Percentiles rank a stretch among this genome's conserved stretches.
These are phyloP conservation scores for Villa cingulata DNA, from an alignment of 2,888 invertebrate species.

Conservation along the genomic window DNA sequence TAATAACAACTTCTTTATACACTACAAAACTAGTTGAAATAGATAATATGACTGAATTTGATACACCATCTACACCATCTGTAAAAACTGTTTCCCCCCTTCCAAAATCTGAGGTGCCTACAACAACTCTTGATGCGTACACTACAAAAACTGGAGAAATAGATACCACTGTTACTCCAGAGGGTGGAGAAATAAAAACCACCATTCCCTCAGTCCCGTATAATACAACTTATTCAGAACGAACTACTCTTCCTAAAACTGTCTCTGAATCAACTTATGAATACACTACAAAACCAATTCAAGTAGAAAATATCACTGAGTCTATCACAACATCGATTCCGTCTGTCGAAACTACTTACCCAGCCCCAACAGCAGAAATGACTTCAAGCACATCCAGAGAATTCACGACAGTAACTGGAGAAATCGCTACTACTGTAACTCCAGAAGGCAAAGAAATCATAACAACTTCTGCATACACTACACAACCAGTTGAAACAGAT, in stretches of 20 bases:
- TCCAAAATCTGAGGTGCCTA: not conserved
- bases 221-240: no score
- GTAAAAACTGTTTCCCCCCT: slow-evolving; percentile 1
- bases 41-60: not conserved
- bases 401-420: not conserved
- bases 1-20: not conserved
- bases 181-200: no score
- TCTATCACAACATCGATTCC: no score
- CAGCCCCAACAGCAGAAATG: no score
- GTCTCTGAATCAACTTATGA: no score
- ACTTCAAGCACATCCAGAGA: not conserved
- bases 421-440: not conserved
- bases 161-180: slow-evolving; percentile 1
- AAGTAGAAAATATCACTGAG: no score
- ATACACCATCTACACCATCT: no score
- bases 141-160: slow-evolving; percentile 1
- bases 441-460: not conserved
- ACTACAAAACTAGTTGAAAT: not conserved
- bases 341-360: no score
- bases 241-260: no score
- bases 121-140: not conserved
- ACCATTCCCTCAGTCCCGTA: no score
- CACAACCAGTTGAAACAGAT: not conserved
- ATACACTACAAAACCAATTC: no score
- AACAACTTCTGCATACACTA: not conserved